Conservation (phyloP, 2,113 vertebrate species). For the Pelvicachromis taeniatus region DNA sequence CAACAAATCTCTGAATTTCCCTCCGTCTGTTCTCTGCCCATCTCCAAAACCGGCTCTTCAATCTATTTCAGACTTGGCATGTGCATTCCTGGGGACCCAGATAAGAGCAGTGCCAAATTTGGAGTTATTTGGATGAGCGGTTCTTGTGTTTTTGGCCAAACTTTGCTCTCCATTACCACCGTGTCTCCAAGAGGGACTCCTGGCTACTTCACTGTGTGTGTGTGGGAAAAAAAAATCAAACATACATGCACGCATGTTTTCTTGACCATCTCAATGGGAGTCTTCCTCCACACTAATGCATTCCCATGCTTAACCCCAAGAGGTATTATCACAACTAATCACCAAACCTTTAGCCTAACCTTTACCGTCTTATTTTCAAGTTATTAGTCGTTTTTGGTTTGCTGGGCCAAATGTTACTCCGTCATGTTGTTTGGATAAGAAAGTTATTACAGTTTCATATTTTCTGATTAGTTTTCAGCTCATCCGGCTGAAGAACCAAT, state of each 20-base stretch:
- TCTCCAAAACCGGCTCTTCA: not conserved
- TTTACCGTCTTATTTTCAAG: not conserved
- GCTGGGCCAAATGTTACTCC: accelerated
- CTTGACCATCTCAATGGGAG: not conserved
- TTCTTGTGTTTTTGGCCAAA: not conserved
- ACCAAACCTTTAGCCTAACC: not conserved
- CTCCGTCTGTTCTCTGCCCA: not conserved
- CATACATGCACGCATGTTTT: not conserved
- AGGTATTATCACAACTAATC: not conserved
- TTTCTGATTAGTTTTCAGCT: too few relatives aligned
- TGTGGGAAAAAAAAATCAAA: not conserved
- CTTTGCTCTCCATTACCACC: not conserved
- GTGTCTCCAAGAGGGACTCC: not conserved
- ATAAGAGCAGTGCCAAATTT: not conserved
- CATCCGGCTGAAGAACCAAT: too few relatives aligned
- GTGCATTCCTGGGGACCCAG: not conserved
- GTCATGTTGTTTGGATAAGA: not conserved
- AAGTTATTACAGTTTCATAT: too few relatives aligned
- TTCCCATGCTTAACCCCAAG: not conserved
- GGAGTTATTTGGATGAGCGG: not conserved
- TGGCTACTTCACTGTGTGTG: not conserved
- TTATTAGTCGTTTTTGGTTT: not conserved
- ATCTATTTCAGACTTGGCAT: not conserved
- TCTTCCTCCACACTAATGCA: not conserved
- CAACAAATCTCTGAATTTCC: not conserved